Evolutionary conservation across 2,888 invertebrate species (phyloP), one percentile per base, ranked within the genome.

Genomic region (Esperia sulphurella): DNA sequence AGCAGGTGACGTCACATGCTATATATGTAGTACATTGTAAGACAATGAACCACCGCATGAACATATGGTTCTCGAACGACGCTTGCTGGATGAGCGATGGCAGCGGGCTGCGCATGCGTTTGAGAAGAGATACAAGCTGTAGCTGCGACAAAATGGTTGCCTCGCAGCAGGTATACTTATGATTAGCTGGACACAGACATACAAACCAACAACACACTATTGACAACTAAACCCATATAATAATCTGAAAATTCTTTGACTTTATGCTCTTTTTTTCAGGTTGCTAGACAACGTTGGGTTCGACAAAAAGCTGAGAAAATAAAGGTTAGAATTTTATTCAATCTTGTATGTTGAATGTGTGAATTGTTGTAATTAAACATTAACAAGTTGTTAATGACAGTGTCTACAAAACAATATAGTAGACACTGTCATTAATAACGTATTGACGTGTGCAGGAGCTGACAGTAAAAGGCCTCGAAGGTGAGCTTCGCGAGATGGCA

Each of bases 391-490:
- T n/a, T n/a, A n/a, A n/a, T n/a, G n/a, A n/a, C n/a, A n/a, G n/a
- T n/a, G n/a, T n/a, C n/a, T n/a, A n/a, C 5, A 30, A 30, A 30
- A 30, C 30, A 30, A 7, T 30, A 30, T 30, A 7, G 30, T 30
- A 30, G 30, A n/a, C n/a, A n/a, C 30, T 30, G 5, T 30, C 30
- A 7, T 5, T 8, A 5, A 30, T 30, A 30, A 5, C 30, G 30
- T 30, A n/a, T n/a, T n/a, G 5, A 8, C 30, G 30, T 33, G 8
- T 57, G 1, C 62, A 90, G 95, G 96, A 96, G 71, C 84, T 96
- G 66, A 96, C 96, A 4, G 95, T 96, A 0, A 96, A 95, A 84
- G 96, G 96, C 0, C 76, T 97, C n/a, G 96, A 96, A 77, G 93
- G 95, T 0, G 96, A 97, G 75, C 90, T 97, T 3, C 92, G 95